A percentile compares a stretch with the other conserved stretches of the same genome.
Evolutionary conservation across 2,888 invertebrate species (phyloP).

Genomic region (Drosophila percnosoma): DNA sequence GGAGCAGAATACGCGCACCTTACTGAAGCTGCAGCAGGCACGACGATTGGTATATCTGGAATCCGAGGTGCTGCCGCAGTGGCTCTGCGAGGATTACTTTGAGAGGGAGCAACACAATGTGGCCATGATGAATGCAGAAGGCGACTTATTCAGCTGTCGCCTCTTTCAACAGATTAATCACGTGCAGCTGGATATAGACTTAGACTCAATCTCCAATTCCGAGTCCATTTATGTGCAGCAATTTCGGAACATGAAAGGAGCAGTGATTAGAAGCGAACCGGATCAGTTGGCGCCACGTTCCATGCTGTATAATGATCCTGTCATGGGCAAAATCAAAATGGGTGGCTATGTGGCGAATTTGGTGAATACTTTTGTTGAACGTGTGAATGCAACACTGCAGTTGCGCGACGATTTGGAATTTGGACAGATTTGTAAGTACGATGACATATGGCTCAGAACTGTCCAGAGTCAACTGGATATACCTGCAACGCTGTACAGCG

Average conservation of each 20-base stretch:
- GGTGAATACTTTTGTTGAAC: conserved; percentile 47
- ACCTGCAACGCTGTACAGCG: conserved; percentile 17
- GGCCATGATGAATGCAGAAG: conserved; percentile 28
- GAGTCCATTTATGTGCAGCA: conserved; percentile 47
- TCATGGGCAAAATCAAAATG: conserved; percentile 20
- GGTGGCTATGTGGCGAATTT: conserved; percentile 56
- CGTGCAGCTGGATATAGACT: conserved; percentile 9
- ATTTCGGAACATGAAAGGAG: conserved; percentile 56
- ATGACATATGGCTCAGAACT: conserved; percentile 11
- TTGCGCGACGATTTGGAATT: neutral
- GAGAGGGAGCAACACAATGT: conserved; percentile 54
- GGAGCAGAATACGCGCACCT: conserved; percentile 33
- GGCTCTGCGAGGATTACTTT: conserved; percentile 38
- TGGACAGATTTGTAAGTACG: neutral
- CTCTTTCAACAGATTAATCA: conserved; percentile 17
- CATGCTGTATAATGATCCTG: conserved; percentile 40
- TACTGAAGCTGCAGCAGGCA: conserved; percentile 38
- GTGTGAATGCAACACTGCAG: conserved; percentile 51
- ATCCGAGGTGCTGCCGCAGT: neutral
- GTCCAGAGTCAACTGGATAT: conserved; percentile 44
- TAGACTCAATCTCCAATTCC: rapidly evolving
- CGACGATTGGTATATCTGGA: conserved; percentile 46
- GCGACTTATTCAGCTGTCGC: conserved; percentile 45
- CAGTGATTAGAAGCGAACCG: conserved; percentile 27
- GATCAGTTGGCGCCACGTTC: conserved; percentile 59